Base-by-base conservation (phyloP, 1,140 invertebrate species). In the Gonatopus flavifemur region DNA sequence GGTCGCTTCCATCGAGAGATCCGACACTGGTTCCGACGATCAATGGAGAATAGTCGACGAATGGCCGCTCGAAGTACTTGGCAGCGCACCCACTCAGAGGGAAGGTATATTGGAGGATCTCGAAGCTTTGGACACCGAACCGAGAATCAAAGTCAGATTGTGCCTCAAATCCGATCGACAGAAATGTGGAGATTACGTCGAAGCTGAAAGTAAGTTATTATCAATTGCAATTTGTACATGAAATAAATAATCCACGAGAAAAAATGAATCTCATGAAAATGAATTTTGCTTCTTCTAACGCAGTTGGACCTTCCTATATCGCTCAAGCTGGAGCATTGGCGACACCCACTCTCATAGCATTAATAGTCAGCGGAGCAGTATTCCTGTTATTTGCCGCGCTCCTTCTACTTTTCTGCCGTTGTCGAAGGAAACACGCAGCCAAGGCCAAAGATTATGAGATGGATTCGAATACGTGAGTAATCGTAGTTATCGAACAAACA, bases 391-490 rank as follows among this genome's bases (percentile, higher is more conserved):
- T 92, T 66, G 81, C 88, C 25, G 86, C 84, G 12, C 74, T 95
- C 6, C 70, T 92, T 18, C 80, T 92, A 43, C 82, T 94, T 55
- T 94, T 92, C 81, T 94, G 91, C 65, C 88, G 90, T 43, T 93
- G 91, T 74, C 89, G 89, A 59, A 83, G 86, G 50, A 88, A 87
- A 62, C 88, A 90, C 69, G 87, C 85, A 37, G 91, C 92, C 70
- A 91, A 91, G 67, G 86, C 88, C 53, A 95, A 94, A 74, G 90
- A 93, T 69, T 92, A 92, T 70, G 91, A 93, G 78, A 90, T 91
- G 88, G 90, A 93, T 67, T 87, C 90, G 1, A 80, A 82, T 56
- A 76, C 79, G 79, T 83, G 78, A 79, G 82, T 79, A 40, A n/a
- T n/a, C n/a, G n/a, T n/a, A n/a, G n/a, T n/a, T n/a, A n/a, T n/a